A percentile compares a stretch with the other conserved stretches of the same genome.
Evolutionary conservation across 2,888 invertebrate species (phyloP).

Genomic region (Alsophila aescularia): DNA sequence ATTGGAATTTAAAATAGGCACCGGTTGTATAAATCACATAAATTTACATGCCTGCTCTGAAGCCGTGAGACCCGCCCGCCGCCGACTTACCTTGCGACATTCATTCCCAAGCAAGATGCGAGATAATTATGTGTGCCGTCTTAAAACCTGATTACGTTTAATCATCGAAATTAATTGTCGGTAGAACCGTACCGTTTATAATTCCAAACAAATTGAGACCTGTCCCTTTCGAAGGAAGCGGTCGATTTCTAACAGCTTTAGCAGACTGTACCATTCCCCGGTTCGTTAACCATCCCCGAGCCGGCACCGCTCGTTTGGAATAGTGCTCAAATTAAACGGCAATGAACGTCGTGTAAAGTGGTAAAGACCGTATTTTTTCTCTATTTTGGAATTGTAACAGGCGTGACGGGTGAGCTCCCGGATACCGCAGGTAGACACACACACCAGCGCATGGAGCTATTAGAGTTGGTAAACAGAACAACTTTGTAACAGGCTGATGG

Average conservation of each 20-base stretch:
- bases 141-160: conserved; percentile 53
- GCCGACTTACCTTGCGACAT: conserved; percentile 30
- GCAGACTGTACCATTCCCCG: conserved; percentile 7
- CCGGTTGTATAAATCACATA: conserved; percentile 35
- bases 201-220: conserved; percentile 47
- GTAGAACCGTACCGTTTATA: conserved; percentile 54
- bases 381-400: conserved; percentile 67
- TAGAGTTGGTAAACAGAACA: conserved; percentile 57
- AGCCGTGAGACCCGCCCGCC: conserved; percentile 29
- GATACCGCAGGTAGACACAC: conserved; percentile 78
- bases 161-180: conserved; percentile 66
- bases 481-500: conserved; percentile 35
- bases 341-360: conserved; percentile 66
- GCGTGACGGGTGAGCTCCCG: conserved; percentile 68
- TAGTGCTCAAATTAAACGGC: conserved; percentile 46
- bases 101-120: conserved; percentile 26
- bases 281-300: conserved; percentile 34
- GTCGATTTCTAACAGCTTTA: conserved; percentile 40
- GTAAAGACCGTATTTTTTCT: conserved; percentile 56
- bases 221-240: conserved; percentile 48
- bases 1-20: conserved; percentile 35
- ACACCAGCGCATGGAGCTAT: conserved; percentile 59
- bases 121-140: conserved; percentile 36
- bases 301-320: conserved; percentile 38
- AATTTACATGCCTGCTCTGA: conserved; percentile 20